phyloP scores from a whole-genome alignment of 2,888 invertebrate species.

The Uloborus plumipes region DNA sequence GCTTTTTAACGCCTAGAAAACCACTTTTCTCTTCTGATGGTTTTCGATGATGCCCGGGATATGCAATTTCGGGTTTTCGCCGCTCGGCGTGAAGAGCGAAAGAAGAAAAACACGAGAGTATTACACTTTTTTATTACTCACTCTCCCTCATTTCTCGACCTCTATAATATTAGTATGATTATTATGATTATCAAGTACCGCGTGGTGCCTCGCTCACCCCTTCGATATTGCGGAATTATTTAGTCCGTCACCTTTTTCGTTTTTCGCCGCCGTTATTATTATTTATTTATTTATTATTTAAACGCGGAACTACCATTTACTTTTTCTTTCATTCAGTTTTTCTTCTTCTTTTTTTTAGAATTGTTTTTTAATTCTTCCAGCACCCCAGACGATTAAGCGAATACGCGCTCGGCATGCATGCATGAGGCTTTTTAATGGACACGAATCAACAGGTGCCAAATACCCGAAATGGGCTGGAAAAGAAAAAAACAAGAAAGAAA shows the following conservation, averaged over 20 bases:
- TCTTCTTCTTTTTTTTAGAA: too few relatives aligned
- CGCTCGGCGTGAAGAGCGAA: too few relatives aligned
- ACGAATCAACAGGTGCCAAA: constrained; percentile 45
- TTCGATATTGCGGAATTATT: constrained; percentile 15
- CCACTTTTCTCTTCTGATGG: constrained; percentile 38
- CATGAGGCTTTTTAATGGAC: constrained; percentile 36
- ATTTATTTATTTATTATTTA: constrained; percentile 37
- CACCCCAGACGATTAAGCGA: background rate
- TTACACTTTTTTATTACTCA: constrained; percentile 9
- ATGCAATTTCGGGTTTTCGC: constrained; percentile 38
- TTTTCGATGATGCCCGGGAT: constrained; percentile 18
- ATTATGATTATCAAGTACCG: constrained; percentile 26
- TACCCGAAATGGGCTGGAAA: background rate
- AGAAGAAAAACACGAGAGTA: too few relatives aligned
- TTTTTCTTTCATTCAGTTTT: background rate
- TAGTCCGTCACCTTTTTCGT: constrained; percentile 1
- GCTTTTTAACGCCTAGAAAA: constrained; percentile 29
- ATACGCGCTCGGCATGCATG: constrained; percentile 3
- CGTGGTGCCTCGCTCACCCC: constrained; percentile 7
- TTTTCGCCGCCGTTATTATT: constrained; percentile 26
- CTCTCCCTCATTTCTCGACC: background rate
- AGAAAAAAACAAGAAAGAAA: too few relatives aligned
- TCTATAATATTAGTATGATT: constrained; percentile 36
- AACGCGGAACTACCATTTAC: constrained; percentile 44
- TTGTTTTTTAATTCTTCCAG: constrained; percentile 8